These are phyloP conservation scores for Aradus depressus DNA, from an alignment of 2,888 invertebrate genomes.

Conservation along the genomic window DNA sequence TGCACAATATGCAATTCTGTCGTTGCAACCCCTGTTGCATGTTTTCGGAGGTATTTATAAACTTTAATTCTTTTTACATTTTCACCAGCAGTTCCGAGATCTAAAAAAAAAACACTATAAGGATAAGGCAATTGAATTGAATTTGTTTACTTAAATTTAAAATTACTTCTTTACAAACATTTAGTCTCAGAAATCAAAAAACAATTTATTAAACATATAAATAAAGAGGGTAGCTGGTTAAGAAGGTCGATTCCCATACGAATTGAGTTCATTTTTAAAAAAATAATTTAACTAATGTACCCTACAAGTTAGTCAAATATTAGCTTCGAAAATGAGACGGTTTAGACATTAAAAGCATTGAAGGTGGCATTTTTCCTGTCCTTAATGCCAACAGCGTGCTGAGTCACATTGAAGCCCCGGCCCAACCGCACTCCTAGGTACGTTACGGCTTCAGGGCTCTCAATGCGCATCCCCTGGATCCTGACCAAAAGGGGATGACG, in stretches of 20 bases:
- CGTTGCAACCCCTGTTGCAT: slow-evolving; percentile 83
- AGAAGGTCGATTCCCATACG: neutral
- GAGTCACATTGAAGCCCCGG: too few relatives aligned
- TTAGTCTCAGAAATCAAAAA: neutral
- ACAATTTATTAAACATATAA: neutral
- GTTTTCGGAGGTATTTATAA: slow-evolving; percentile 71
- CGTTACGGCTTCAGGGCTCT: too few relatives aligned
- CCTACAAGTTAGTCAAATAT: neutral
- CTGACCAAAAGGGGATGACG: too few relatives aligned
- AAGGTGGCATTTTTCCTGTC: too few relatives aligned
- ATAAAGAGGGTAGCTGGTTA: neutral
- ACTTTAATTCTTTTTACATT: slow-evolving; percentile 73
- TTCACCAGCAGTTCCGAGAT: slow-evolving; percentile 88
- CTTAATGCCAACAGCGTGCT: too few relatives aligned
- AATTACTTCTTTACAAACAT: neutral
- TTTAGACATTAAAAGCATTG: too few relatives aligned
- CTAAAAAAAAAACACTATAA: slow-evolving; percentile 49
- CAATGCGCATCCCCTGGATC: too few relatives aligned
- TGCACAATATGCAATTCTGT: slow-evolving; percentile 88
- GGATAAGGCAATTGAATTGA: slow-evolving; percentile 18
- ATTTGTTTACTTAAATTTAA: neutral
- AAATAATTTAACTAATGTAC: too few relatives aligned
- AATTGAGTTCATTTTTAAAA: too few relatives aligned
- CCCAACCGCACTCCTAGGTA: too few relatives aligned
- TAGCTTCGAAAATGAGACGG: too few relatives aligned